phyloP scores from a whole-genome alignment of 2,888 invertebrate species.

The Hymenopus coronatus region DNA sequence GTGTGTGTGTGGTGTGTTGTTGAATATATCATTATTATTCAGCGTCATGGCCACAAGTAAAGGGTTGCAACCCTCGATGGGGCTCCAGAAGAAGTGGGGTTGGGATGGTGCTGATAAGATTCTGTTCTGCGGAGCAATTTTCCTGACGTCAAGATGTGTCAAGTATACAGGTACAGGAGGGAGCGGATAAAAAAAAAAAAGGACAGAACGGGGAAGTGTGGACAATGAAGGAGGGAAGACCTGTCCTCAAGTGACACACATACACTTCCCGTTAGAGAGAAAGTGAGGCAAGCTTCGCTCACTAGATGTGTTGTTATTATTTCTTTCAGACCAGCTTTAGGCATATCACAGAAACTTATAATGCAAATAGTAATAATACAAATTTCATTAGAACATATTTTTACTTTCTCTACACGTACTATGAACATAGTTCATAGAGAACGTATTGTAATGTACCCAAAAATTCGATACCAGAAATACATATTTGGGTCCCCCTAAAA shows the following conservation, averaged over 20 bases:
- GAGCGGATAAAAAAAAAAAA: too few relatives aligned
- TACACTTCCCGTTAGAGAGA: neutral
- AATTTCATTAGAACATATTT: too few relatives aligned
- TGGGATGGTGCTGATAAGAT: neutral
- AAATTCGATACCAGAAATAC: too few relatives aligned
- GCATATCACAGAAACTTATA: too few relatives aligned
- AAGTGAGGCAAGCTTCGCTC: neutral
- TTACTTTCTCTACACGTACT: too few relatives aligned
- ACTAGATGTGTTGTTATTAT: too few relatives aligned
- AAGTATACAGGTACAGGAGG: neutral
- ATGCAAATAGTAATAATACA: too few relatives aligned
- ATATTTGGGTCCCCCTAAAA: too few relatives aligned
- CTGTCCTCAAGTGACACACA: neutral
- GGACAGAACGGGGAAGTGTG: neutral
- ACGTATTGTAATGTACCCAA: too few relatives aligned
- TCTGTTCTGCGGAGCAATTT: neutral
- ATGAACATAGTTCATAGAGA: too few relatives aligned
- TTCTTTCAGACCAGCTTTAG: too few relatives aligned
- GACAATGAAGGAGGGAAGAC: neutral
- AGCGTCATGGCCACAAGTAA: slow-evolving; percentile 22
- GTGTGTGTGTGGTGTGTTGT: neutral
- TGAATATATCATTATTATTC: slow-evolving; percentile 19
- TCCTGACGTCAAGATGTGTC: neutral
- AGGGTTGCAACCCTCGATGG: slow-evolving; percentile 8
- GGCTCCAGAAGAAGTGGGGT: neutral